phyloP scores from a whole-genome alignment of 37 sponge, comb jelly and placozoan species.

The Petrosia ficiformis region DNA sequence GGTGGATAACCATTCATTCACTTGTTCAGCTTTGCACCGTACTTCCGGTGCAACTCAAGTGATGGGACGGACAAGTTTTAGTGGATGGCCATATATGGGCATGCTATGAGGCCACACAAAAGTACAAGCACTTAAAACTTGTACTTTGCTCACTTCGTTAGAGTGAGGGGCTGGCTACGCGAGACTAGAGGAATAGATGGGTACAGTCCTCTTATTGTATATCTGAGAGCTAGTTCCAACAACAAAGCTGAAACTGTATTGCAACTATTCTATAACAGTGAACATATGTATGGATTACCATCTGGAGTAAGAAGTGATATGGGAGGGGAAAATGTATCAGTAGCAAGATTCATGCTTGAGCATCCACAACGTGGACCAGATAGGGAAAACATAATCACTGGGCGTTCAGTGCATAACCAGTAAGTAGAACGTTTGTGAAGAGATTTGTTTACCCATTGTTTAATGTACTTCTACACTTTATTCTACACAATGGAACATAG shows the following conservation, averaged over 20 bases:
- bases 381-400: conserved; percentile 48
- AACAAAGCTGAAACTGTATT: conserved; percentile 50
- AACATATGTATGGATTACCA: conserved; percentile 38
- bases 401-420: conserved; percentile 69
- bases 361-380: conserved; percentile 42
- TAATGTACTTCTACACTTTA: too few species aligned
- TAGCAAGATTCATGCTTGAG: conserved; percentile 42
- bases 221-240: too few species aligned
- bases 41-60: too few species aligned
- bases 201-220: conserved; percentile 18
- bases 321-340: conserved; percentile 58
- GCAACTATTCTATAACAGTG: conserved; percentile 8
- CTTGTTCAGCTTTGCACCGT: too few species aligned
- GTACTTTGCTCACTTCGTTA: too few species aligned
- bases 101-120: too few species aligned
- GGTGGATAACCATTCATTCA: too few species aligned
- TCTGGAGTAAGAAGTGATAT: conserved; percentile 48
- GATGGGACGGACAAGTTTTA: too few species aligned
- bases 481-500: too few species aligned
- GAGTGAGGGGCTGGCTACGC: too few species aligned
- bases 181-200: conserved; percentile 58
- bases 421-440: conserved; percentile 60
- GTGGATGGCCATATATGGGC: background rate
- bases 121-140: too few species aligned
- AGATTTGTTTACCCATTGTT: conserved; percentile 48